Base-by-base conservation (phyloP, 2,797 vertebrate genomes). In the Myotis myotis region DNA sequence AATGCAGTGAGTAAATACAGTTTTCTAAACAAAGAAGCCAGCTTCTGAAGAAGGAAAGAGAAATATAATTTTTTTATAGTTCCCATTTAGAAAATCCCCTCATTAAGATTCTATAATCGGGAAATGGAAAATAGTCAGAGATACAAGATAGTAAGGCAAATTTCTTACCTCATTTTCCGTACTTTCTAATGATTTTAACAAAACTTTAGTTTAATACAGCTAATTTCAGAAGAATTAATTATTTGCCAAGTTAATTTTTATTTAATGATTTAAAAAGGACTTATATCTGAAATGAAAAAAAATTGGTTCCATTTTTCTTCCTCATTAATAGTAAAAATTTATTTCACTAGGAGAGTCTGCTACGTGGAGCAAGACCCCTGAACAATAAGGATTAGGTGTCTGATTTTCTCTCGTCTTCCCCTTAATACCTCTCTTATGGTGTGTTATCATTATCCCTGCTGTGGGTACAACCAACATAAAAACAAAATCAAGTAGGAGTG, bases 1-100 rank as follows among this genome's bases (percentile, higher is more conserved):
- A 95, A 91, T 93, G 23, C 70, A 89, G 80, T 57, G 57, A 96
- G 68, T 87, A 96, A 96, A 96, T 87, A 95, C 13, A 94, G 81
- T 87, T 94, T 96, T 81, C 84, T 93, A 93, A 95, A 92, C 80
- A 85, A 95, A 94, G 66, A 60, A 81, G 47, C 1, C 49, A 70
- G 53, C 28, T 88, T 95, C 94, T 97, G 90, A 95, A 96, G 89
- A 51, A 68, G 20, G 20, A 91, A 93, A 72, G 23, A 83, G 91
- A 88, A 51, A 70, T 60, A 84, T 51, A 81, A 80, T 87, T 95
- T 95, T 95, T 64, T 89, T 91, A 81, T 41, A 93, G 55, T 96
- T 87, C 96, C 30, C 62, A 91, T 93, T 95, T 95, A 92, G 47
- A 79, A 96, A 93, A 92, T 78, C 41, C 19, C 81, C 19, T 94